A percentile compares a stretch with the other conserved stretches of the same genome.
Evolutionary conservation across 2,797 vertebrate genomes (phyloP).

Genomic region (Crax fasciolata): DNA sequence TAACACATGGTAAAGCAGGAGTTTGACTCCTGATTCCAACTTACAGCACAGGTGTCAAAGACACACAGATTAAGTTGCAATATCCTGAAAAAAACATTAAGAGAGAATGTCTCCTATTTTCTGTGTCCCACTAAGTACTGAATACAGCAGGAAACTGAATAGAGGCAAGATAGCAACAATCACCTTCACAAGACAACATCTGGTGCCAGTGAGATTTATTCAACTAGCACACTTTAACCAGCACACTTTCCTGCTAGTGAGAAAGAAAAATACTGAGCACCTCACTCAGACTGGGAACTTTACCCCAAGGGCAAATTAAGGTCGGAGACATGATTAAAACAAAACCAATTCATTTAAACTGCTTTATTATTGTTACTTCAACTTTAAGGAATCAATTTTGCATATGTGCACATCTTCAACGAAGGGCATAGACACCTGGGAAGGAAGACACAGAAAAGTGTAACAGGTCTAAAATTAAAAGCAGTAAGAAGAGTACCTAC

Average conservation of each 20-base stretch:
- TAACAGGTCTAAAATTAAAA: slow-evolving; percentile 18
- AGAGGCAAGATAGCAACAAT: neutral
- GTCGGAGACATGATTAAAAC: neutral
- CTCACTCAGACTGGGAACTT: neutral
- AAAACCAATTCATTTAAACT: neutral
- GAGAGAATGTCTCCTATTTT: neutral
- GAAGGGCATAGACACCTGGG: neutral
- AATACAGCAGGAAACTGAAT: neutral
- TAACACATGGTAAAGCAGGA: neutral
- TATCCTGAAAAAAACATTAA: neutral
- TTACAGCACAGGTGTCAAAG: neutral
- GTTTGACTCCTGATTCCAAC: neutral
- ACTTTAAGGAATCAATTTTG: neutral
- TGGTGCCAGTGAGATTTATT: neutral
- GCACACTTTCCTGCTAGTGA: neutral
- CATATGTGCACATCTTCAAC: neutral
- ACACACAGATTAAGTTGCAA: neutral
- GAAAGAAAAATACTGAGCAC: neutral
- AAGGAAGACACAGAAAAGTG: neutral
- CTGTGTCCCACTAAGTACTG: neutral
- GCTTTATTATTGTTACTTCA: neutral
- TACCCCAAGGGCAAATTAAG: neutral
- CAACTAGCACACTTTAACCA: neutral
- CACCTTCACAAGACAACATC: neutral
- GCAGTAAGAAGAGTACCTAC: neutral